phyloP scores from a whole-genome alignment of 2,888 invertebrate genomes.

The Xestobium rufovillosum region DNA sequence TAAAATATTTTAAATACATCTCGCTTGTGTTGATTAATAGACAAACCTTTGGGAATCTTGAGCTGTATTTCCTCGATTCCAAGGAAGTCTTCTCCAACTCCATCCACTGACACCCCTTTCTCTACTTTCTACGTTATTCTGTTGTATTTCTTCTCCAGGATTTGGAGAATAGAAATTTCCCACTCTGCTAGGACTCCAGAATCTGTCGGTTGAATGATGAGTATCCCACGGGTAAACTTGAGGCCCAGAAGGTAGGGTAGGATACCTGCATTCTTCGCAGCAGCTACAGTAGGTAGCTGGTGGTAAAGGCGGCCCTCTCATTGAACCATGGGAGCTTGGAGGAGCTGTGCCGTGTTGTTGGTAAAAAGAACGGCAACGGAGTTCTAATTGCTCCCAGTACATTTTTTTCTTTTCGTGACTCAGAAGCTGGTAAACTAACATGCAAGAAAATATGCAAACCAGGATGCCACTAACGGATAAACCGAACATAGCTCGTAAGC shows the following conservation, averaged over 20 bases:
- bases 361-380: slow-evolving; percentile 74
- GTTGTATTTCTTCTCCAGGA: slow-evolving; percentile 53
- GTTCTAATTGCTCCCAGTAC: slow-evolving; percentile 89
- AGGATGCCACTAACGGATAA: slow-evolving; percentile 83
- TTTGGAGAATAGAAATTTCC: slow-evolving; percentile 82
- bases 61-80: slow-evolving; percentile 53
- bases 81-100: slow-evolving; percentile 66
- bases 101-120: slow-evolving; percentile 47
- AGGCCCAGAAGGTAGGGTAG: slow-evolving; percentile 47
- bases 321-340: slow-evolving; percentile 39
- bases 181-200: slow-evolving; percentile 57
- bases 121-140: slow-evolving; percentile 30
- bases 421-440: slow-evolving; percentile 83
- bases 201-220: slow-evolving; percentile 42
- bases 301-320: slow-evolving; percentile 43
- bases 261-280: slow-evolving; percentile 63
- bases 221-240: slow-evolving; percentile 54
- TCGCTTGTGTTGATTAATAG: too few relatives aligned
- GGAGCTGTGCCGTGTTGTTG: slow-evolving; percentile 45
- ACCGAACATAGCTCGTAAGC: slow-evolving; percentile 83
- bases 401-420: slow-evolving; percentile 91
- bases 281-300: slow-evolving; percentile 53
- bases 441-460: slow-evolving; percentile 85
- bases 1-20: too few relatives aligned
- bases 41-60: slow-evolving; percentile 37